Percentiles rank a stretch among this genome's conserved stretches.
Evolutionary conservation across 2,113 vertebrate species (phyloP).

Genomic region (Smithornis capensis): DNA sequence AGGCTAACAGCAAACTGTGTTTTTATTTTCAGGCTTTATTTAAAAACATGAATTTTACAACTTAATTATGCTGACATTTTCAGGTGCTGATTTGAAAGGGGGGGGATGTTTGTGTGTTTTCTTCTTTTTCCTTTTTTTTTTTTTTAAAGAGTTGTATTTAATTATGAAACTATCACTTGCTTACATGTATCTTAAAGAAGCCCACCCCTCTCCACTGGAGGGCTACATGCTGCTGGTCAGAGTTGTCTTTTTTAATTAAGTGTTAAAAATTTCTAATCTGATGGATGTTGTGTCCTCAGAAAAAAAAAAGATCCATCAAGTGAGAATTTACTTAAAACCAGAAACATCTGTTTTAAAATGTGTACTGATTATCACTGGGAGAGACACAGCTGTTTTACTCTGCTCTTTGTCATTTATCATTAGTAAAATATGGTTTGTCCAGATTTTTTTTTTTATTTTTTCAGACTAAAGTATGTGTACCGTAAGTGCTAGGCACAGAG

Average conservation of each 20-base stretch:
- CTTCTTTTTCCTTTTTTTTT: not conserved
- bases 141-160: not conserved
- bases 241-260: not conserved
- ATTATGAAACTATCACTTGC: not conserved
- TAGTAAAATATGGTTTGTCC: slow-evolving; percentile 18
- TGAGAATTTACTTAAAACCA: slow-evolving; percentile 44
- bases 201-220: not conserved
- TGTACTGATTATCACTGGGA: slow-evolving; percentile 46
- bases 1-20: not conserved
- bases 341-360: slow-evolving; percentile 62
- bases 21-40: not conserved
- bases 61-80: not conserved
- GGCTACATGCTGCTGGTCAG: not conserved
- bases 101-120: rapidly evolving
- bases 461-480: not conserved
- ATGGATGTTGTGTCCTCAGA: not conserved
- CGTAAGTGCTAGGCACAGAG: not conserved
- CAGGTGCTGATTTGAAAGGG: not conserved
- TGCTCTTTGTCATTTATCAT: slow-evolving; percentile 50
- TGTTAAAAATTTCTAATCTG: not conserved
- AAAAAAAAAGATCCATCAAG: not conserved
- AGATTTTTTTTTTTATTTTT: not conserved
- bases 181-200: not conserved
- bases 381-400: slow-evolving; percentile 52
- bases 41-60: not conserved